These are phyloP conservation scores for Dynastes grantii DNA, from an alignment of 2,888 invertebrate species.

Conservation along the genomic window DNA sequence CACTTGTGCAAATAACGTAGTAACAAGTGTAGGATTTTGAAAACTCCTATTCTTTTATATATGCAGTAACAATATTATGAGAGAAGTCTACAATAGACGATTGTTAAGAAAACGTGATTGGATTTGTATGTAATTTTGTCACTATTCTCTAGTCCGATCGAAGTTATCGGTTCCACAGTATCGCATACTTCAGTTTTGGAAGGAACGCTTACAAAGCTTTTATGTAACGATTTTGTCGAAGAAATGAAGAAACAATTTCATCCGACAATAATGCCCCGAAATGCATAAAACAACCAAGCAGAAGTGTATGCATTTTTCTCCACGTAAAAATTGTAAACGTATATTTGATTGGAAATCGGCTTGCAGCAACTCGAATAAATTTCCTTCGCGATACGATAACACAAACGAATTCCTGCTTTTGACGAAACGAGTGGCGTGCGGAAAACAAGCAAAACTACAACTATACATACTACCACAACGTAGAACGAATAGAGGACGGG, in stretches of 20 bases:
- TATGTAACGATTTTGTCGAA: background rate
- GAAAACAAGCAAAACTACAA: background rate
- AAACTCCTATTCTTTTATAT: too few species aligned
- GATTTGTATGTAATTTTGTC: background rate
- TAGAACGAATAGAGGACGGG: background rate
- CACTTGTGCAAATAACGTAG: too few species aligned
- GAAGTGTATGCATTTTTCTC: background rate
- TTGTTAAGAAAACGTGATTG: background rate
- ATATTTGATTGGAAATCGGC: constrained; percentile 34
- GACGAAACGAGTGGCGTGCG: background rate
- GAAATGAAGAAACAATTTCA: constrained; percentile 20
- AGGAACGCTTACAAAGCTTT: background rate
- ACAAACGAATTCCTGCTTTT: constrained; percentile 32
- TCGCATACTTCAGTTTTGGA: background rate
- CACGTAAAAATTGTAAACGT: background rate
- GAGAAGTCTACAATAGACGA: too few species aligned
- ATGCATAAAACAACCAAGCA: background rate
- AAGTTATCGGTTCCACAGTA: too few species aligned
- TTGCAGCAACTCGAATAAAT: constrained; percentile 10
- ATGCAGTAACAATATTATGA: too few species aligned
- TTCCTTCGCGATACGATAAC: background rate
- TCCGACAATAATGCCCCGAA: constrained; percentile 5
- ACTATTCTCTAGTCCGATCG: background rate
- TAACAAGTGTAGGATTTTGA: too few species aligned
- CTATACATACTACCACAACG: background rate